A percentile compares a stretch with the other conserved stretches of the same genome.
phyloP scores from a whole-genome alignment of 2,888 invertebrate species.

The Eumacrocentrus americanus region DNA sequence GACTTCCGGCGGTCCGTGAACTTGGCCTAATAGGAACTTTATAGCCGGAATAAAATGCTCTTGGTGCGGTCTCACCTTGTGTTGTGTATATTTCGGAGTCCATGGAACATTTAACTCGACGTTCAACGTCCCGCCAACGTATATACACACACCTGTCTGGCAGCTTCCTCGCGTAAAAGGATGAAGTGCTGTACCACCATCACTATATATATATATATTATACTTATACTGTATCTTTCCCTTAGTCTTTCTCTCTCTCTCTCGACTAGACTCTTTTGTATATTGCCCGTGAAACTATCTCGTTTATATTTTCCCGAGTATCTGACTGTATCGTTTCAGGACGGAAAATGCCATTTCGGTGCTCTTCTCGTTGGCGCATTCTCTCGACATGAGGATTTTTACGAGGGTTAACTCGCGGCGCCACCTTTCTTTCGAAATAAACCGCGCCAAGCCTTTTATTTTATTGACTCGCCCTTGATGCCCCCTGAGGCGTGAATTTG shows the following conservation, averaged over 20 bases:
- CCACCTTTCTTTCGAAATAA: background rate
- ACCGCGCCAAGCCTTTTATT: conserved; percentile 11
- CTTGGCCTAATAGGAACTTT: conserved; percentile 44
- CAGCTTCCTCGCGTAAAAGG: conserved; percentile 28
- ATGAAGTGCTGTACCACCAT: conserved; percentile 33
- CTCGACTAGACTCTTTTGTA: conserved; percentile 31
- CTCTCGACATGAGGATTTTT: conserved; percentile 34
- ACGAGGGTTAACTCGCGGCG: conserved; percentile 41
- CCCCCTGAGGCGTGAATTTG: background rate
- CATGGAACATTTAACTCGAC: conserved; percentile 56
- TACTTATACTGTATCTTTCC: background rate
- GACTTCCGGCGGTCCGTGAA: conserved; percentile 16
- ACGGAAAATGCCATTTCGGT: conserved; percentile 34
- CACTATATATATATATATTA: conserved; percentile 37
- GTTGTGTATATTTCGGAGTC: conserved; percentile 41
- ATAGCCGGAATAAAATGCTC: conserved; percentile 42
- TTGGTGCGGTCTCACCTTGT: conserved; percentile 25
- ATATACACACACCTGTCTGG: conserved; percentile 27
- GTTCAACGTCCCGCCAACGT: conserved; percentile 37
- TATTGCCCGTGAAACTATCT: conserved; percentile 44
- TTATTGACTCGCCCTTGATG: conserved; percentile 16
- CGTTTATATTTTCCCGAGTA: conserved; percentile 47
- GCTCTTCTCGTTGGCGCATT: conserved; percentile 20
- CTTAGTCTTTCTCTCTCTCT: conserved; percentile 31
- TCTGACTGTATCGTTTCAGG: conserved; percentile 18